Evolutionary conservation across 2,113 vertebrate species (phyloP).

Genomic region (Genyomyrus donnyi): DNA sequence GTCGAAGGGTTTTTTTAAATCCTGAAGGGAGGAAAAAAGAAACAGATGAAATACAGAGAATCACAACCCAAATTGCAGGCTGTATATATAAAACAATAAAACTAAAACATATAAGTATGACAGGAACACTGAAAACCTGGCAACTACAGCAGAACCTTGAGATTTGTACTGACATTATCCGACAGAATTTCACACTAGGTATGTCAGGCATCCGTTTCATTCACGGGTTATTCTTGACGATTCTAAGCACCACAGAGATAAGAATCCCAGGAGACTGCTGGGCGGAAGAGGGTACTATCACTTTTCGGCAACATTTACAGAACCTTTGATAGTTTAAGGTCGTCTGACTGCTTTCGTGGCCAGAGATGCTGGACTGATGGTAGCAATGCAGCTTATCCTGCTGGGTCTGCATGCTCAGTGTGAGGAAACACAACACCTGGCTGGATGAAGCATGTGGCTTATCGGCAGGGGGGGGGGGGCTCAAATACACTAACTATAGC

Average conservation of each 20-base stretch:
- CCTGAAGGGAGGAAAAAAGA: constrained; percentile 50
- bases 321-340: not conserved
- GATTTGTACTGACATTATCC: not conserved
- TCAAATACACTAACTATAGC: not conserved
- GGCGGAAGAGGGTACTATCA: not conserved
- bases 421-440: not conserved
- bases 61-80: not conserved
- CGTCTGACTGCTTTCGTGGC: not conserved
- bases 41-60: not conserved
- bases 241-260: not conserved
- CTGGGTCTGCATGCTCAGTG: not conserved
- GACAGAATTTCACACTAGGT: not conserved
- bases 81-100: not conserved
- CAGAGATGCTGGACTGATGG: not conserved
- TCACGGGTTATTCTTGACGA: not conserved
- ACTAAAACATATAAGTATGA: not conserved
- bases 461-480: not conserved
- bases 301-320: not conserved
- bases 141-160: not conserved
- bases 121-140: not conserved
- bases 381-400: not conserved
- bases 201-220: not conserved
- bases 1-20: constrained; percentile 84
- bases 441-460: not conserved
- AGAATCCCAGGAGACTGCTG: not conserved